Evolutionary conservation across 2,113 vertebrate genomes (phyloP), one percentile per base, ranked within the genome.

Genomic region (Otis tarda): DNA sequence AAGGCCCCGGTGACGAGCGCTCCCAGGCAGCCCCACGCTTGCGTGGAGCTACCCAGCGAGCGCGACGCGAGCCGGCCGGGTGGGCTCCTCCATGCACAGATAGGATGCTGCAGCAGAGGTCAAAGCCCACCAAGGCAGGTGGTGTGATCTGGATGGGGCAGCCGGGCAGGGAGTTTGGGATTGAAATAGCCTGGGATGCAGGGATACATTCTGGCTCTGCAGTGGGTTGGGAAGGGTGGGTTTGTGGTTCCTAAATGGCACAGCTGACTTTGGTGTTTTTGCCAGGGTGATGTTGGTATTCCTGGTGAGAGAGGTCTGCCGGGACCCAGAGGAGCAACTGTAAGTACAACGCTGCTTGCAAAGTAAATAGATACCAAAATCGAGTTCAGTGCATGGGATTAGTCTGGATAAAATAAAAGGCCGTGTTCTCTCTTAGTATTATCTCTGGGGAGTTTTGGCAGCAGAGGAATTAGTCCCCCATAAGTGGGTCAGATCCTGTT

Each of bases 271-370:
- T 69, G 50, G 65, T 95, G 56, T 89, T 41, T 60, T 77, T 90
- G 52, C 24, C 89, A 99, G 99, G 99, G 99, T 12, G 98, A 99
- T 1, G 98, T 97, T 12, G 99, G 99, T 10, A 20, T 98, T 88
- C 98, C 99, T 7, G 99, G 99, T 31, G 99, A 99, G 93, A 98
- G 99, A 79, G 99, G 99, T 0, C 97, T 98, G 39, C 97, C 98
- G 5, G 99, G 99, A 89, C 98, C 99, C 88, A 97, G 99, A 98
- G 99, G 99, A 97, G 97, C 98, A 15, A 97, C 97, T 63, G 99
- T 99, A 85, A 99, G 99, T 99, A 95, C 60, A 7, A 23, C 4
- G 3, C 77, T 52, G 45, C 11, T 71, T 47, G 70, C 7, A 5
- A 19, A 41, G 30, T 74, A 43, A 19, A 37, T 7, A 33, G 89